Evolutionary conservation across 2,888 invertebrate species (phyloP).

Genomic region (Neocrepidodera transversa): DNA sequence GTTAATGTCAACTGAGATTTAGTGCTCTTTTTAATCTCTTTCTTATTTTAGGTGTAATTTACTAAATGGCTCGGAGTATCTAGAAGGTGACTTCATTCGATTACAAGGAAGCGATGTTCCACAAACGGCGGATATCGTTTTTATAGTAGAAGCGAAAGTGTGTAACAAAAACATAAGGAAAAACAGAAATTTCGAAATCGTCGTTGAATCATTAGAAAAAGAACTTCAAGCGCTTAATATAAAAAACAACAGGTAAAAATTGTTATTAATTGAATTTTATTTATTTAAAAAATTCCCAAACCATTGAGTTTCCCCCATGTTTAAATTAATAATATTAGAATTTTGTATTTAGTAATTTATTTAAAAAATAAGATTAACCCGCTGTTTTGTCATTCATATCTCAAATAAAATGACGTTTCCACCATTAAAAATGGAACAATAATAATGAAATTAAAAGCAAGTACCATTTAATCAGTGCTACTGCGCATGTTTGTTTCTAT

Average conservation of each 20-base stretch:
- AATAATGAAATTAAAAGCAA: no score
- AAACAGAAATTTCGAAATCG: constrained; percentile 72
- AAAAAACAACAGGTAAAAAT: constrained; percentile 70
- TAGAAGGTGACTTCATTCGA: constrained; percentile 78
- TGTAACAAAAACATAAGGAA: constrained; percentile 78
- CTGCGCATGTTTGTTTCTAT: no score
- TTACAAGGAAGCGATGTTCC: constrained; percentile 68
- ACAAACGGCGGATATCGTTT: constrained; percentile 82
- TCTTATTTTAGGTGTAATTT: constrained; percentile 69
- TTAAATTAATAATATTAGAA: no score
- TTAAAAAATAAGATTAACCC: no score
- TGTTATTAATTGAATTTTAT: no score
- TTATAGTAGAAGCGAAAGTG: constrained; percentile 84
- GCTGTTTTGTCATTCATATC: no score
- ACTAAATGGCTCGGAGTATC: constrained; percentile 71
- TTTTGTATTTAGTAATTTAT: no score
- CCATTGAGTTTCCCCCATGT: no score
- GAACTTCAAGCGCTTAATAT: constrained; percentile 69
- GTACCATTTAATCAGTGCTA: no score
- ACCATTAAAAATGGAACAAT: no score
- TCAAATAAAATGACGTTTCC: no score
- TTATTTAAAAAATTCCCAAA: no score
- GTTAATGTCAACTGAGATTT: constrained; percentile 30
- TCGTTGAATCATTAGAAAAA: constrained; percentile 72
- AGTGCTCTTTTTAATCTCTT: constrained; percentile 30